Evolutionary conservation across 30 jellyfish, hydroid and myxozoan species (phyloP).

Genomic region (Aurelia coerulea): DNA sequence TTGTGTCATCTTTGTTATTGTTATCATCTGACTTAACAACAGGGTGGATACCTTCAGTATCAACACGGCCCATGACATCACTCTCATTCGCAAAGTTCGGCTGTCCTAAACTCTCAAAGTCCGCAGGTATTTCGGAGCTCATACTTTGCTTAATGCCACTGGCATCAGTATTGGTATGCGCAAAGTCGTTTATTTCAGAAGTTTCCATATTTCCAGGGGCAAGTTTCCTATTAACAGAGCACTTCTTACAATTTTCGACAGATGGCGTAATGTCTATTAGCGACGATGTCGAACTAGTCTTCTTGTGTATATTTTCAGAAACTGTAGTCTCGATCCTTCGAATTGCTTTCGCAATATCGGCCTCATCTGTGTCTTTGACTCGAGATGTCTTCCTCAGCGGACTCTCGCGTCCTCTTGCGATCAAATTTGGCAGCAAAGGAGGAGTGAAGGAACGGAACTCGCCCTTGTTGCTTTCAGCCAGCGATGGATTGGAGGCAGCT

Average conservation of each 20-base stretch:
- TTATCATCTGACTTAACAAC: not conserved
- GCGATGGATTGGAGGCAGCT: conserved; percentile 76
- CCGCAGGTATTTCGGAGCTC: not conserved
- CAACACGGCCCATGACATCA: not conserved
- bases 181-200: conserved; percentile 3
- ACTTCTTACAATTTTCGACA: conserved; percentile 1
- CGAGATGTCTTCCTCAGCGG: conserved; percentile 62
- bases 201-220: conserved; percentile 46
- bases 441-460: conserved; percentile 75
- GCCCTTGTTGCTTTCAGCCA: conserved; percentile 60
- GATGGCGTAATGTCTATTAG: conserved; percentile 27
- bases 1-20: conserved; percentile 5
- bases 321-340: conserved; percentile 77
- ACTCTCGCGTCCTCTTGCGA: conserved; percentile 68
- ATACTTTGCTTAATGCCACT: not conserved
- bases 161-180: not conserved
- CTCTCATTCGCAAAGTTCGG: not conserved
- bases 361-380: conserved; percentile 75
- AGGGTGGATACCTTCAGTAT: not conserved
- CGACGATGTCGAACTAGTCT: conserved; percentile 42
- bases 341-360: conserved; percentile 74
- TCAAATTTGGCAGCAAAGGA: conserved; percentile 43
- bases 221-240: conserved; percentile 34
- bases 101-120: not conserved
- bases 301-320: conserved; percentile 60